Conservation (phyloP, 2,888 invertebrate genomes). For the Oxytorus armatus region DNA sequence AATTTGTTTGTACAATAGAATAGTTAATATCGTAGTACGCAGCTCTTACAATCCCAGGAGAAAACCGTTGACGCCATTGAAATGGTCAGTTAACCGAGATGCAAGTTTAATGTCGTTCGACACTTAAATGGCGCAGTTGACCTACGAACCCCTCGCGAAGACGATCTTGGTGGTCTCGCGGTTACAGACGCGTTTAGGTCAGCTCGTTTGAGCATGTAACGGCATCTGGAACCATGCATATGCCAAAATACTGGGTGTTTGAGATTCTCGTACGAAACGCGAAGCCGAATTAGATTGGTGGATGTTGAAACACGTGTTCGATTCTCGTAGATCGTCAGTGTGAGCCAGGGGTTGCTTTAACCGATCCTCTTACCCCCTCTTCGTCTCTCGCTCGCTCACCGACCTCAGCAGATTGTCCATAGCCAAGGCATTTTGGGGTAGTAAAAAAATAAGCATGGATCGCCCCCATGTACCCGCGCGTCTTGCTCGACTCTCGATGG, state of each 20-base stretch:
- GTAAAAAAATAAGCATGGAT: constrained; percentile 81
- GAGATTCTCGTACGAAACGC: constrained; percentile 62
- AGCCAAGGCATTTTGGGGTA: too few species aligned
- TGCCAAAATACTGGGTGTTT: constrained; percentile 50
- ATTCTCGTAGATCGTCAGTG: constrained; percentile 73
- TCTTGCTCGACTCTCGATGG: constrained; percentile 73
- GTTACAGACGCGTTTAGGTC: constrained; percentile 75
- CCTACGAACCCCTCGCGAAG: constrained; percentile 46
- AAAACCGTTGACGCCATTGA: constrained; percentile 7
- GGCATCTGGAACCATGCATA: constrained; percentile 81
- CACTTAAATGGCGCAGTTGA: constrained; percentile 52
- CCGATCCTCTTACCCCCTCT: too few species aligned
- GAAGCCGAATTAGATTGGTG: constrained; percentile 80
- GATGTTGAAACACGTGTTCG: constrained; percentile 84
- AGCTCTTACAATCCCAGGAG: not conserved
- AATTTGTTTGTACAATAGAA: not conserved
- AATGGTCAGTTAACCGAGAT: constrained; percentile 17
- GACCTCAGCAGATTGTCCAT: too few species aligned
- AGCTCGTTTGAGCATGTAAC: constrained; percentile 75
- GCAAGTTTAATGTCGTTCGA: constrained; percentile 38
- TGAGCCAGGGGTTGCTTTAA: too few species aligned
- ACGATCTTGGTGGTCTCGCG: constrained; percentile 52
- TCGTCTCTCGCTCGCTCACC: too few species aligned
- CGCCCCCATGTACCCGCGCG: constrained; percentile 51
- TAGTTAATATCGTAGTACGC: not conserved